These are phyloP conservation scores for Lycophotia porphyrea DNA, from an alignment of 2,888 invertebrate genomes.

Conservation along the genomic window DNA sequence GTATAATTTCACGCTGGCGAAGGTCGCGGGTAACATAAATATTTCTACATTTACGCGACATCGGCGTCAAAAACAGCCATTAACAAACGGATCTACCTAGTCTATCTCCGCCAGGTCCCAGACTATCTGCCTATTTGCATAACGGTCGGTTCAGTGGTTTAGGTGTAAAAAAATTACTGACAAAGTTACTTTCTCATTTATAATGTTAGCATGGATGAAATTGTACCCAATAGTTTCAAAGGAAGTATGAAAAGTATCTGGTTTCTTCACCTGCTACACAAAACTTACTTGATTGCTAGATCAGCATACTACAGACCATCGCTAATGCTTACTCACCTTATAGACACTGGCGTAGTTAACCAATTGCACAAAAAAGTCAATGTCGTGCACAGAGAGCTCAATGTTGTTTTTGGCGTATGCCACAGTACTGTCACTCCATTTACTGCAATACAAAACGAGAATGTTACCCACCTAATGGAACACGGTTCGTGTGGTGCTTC, in stretches of 20 bases:
- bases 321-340: conserved; percentile 73
- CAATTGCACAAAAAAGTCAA: conserved; percentile 82
- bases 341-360: conserved; percentile 80
- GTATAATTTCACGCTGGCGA: too few relatives aligned
- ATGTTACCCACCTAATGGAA: conserved; percentile 55
- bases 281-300: neutral
- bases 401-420: conserved; percentile 78
- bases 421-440: conserved; percentile 73
- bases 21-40: too few relatives aligned
- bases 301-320: neutral
- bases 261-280: neutral
- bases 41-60: neutral
- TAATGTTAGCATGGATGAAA: neutral
- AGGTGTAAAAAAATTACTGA: neutral
- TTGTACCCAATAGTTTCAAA: neutral
- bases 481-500: conserved; percentile 41
- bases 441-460: conserved; percentile 70
- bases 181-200: neutral
- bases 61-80: neutral
- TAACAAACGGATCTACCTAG: neutral
- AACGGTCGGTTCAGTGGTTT: neutral
- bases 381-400: conserved; percentile 83
- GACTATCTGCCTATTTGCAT: neutral
- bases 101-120: neutral
- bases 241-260: neutral